These are phyloP conservation scores for Chionomys nivalis DNA, from an alignment of 2,113 vertebrate genomes.

Conservation along the genomic window DNA sequence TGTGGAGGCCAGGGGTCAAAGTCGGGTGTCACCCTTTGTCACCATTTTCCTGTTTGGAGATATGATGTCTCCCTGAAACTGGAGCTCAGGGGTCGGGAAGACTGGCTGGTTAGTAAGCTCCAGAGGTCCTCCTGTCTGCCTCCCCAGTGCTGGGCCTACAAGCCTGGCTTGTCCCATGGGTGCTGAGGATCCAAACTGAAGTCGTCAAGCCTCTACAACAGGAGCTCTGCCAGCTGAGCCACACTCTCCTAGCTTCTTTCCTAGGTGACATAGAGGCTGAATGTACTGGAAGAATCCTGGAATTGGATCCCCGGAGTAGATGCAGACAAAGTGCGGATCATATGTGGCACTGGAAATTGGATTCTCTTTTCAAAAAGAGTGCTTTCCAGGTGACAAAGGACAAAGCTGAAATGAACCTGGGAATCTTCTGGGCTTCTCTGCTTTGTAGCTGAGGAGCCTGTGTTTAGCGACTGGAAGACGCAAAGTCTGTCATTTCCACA, in stretches of 20 bases:
- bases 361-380: slow-evolving; percentile 37
- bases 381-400: slow-evolving; percentile 28
- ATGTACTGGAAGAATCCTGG: neutral
- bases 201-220: too few relatives aligned
- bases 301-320: neutral
- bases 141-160: slow-evolving; percentile 49
- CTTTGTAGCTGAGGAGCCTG: neutral
- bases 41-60: neutral
- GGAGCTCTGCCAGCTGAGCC: neutral
- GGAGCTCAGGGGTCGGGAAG: neutral
- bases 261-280: neutral
- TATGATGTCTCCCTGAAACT: neutral
- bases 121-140: neutral
- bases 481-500: neutral
- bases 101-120: neutral
- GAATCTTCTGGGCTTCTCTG: neutral
- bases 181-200: neutral
- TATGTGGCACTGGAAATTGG: neutral
- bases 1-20: neutral
- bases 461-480: neutral
- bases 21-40: neutral
- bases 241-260: neutral
- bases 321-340: neutral
- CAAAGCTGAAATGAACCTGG: neutral
- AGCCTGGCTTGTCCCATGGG: slow-evolving; percentile 49